Evolutionary conservation across 2,797 vertebrate species (phyloP).

Genomic region (Phylloscopus collybita): DNA sequence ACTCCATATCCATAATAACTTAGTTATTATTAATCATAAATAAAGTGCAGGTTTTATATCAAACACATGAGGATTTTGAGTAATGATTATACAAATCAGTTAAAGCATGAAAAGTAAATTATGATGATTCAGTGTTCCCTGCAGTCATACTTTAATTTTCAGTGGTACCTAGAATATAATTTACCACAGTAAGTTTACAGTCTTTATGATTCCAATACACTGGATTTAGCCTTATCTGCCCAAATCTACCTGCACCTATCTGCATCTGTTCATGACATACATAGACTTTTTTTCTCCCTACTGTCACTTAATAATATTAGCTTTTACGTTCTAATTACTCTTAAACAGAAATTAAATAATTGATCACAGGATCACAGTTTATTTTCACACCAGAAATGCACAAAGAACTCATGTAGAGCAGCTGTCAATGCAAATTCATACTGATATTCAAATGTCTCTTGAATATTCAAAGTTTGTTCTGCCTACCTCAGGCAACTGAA

Average conservation of each 20-base stretch:
- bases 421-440: neutral
- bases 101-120: neutral
- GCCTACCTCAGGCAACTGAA: neutral
- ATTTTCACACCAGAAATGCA: neutral
- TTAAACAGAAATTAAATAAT: neutral
- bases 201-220: neutral
- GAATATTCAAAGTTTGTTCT: neutral
- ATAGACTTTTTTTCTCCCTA: rapidly evolving
- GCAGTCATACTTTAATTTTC: neutral
- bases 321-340: neutral
- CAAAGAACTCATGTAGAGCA: neutral
- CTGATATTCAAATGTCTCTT: neutral
- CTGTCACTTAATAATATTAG: neutral
- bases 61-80: neutral
- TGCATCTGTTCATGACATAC: neutral
- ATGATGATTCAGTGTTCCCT: slow-evolving; percentile 1
- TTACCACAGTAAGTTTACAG: neutral
- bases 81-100: neutral
- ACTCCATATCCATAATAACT: neutral
- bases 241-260: neutral
- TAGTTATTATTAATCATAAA: neutral
- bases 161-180: neutral
- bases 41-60: neutral
- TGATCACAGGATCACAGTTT: neutral
- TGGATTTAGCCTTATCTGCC: neutral